phyloP scores from a whole-genome alignment of 1,140 invertebrate species.

The Drosophila tropicalis region DNA sequence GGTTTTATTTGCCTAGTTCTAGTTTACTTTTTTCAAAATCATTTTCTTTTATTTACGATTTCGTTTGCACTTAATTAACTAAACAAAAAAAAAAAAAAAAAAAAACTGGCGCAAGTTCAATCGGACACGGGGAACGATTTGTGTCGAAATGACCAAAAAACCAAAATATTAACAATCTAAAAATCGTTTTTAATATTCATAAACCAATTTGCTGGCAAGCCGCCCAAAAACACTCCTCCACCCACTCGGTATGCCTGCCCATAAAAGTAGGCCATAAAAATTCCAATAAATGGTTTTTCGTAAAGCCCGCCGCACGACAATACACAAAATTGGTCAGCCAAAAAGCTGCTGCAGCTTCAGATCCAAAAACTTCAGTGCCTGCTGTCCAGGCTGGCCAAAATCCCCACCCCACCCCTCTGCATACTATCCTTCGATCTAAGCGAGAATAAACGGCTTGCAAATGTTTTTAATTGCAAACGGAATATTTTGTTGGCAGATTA shows the following conservation, averaged over 20 bases:
- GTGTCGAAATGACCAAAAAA: conserved; percentile 7
- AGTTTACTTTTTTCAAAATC: conserved; percentile 12
- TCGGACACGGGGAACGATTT: neutral
- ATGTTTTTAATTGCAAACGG: conserved; percentile 66
- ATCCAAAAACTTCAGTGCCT: conserved; percentile 25
- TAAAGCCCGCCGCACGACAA: conserved; percentile 21
- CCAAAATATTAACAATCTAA: neutral
- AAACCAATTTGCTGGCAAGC: conserved; percentile 38
- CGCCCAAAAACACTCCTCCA: neutral
- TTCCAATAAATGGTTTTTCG: conserved; percentile 50
- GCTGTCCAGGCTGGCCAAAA: neutral
- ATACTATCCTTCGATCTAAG: conserved; percentile 13
- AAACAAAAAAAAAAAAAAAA: neutral
- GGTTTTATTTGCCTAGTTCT: conserved; percentile 24
- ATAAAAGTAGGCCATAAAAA: conserved; percentile 57
- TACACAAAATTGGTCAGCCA: conserved; percentile 45
- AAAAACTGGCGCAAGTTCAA: too few relatives aligned
- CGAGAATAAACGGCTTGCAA: conserved; percentile 51
- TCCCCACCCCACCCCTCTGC: neutral
- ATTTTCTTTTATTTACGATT: conserved; percentile 12
- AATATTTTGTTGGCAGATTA: conserved; percentile 56
- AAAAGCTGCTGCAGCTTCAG: conserved; percentile 8
- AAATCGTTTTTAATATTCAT: conserved; percentile 48
- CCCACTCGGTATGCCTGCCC: neutral
- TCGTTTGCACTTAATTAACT: conserved; percentile 16